These are phyloP conservation scores for Ia io DNA, from an alignment of 2,113 vertebrate species.

Conservation along the genomic window DNA sequence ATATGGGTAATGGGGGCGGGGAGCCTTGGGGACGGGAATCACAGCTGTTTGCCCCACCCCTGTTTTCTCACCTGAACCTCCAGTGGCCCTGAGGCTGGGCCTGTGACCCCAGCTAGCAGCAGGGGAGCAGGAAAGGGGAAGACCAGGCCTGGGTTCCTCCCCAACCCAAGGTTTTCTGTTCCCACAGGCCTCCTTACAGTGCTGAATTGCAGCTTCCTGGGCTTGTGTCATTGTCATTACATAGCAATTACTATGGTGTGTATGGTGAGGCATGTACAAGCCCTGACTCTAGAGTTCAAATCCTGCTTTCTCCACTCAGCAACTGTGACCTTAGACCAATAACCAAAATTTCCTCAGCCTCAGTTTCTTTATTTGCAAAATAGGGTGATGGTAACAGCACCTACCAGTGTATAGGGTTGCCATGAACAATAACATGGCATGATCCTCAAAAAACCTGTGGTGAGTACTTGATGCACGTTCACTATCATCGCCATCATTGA, in stretches of 20 bases:
- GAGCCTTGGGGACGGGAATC: conserved; percentile 9
- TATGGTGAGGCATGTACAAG: not conserved
- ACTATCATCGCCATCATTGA: not conserved
- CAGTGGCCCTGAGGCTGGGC: not conserved
- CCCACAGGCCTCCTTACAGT: not conserved
- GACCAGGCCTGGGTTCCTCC: not conserved
- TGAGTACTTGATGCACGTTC: not conserved
- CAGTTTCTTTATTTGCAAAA: not conserved
- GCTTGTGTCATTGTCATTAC: not conserved
- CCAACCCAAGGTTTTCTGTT: not conserved
- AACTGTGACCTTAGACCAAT: not conserved
- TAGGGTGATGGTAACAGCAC: not conserved
- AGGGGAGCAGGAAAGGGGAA: not conserved
- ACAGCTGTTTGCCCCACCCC: conserved; percentile 66
- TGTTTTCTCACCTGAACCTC: not conserved
- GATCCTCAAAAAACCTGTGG: rapidly evolving
- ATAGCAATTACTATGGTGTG: not conserved
- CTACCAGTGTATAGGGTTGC: rapidly evolving
- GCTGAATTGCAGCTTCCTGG: not conserved
- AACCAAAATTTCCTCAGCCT: not conserved
- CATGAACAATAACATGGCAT: rapidly evolving
- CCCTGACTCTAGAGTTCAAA: not conserved
- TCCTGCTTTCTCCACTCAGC: not conserved
- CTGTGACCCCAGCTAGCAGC: not conserved
- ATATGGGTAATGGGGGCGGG: conserved; percentile 77